Evolutionary conservation across 2,113 vertebrate species (phyloP).

Genomic region (Otolemur garnettii): DNA sequence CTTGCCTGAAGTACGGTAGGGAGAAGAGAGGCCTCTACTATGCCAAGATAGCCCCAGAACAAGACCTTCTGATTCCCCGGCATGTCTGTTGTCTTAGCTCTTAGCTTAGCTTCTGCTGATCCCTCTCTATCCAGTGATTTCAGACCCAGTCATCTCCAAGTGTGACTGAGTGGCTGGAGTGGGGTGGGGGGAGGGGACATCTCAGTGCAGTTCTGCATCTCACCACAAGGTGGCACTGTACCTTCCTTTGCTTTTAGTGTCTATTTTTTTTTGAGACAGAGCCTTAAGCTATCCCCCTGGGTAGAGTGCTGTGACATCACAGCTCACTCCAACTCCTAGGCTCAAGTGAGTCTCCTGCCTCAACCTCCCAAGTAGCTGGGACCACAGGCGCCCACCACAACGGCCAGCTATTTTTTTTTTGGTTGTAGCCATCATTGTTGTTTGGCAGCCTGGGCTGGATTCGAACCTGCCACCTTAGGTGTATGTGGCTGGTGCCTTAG

Average conservation of each 20-base stretch:
- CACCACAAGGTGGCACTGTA: conserved; percentile 1
- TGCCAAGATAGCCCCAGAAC: background rate
- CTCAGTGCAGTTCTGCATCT: background rate
- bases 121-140: background rate
- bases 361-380: too few relatives aligned
- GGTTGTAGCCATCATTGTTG: too few relatives aligned
- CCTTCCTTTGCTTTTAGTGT: background rate
- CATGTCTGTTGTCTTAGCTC: background rate
- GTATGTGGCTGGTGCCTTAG: too few relatives aligned
- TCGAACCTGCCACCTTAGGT: too few relatives aligned
- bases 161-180: background rate
- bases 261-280: too few relatives aligned
- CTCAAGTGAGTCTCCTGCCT: too few relatives aligned
- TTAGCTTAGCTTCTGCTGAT: background rate
- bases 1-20: background rate
- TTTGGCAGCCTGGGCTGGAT: too few relatives aligned
- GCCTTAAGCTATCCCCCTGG: too few relatives aligned
- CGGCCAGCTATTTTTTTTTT: too few relatives aligned
- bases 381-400: too few relatives aligned
- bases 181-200: background rate
- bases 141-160: background rate
- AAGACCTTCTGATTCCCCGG: background rate
- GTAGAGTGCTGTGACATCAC: too few relatives aligned
- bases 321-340: too few relatives aligned
- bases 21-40: background rate